Evolutionary conservation across 2,797 vertebrate species (phyloP).

Genomic region (Enteromius unitaeniatus): DNA sequence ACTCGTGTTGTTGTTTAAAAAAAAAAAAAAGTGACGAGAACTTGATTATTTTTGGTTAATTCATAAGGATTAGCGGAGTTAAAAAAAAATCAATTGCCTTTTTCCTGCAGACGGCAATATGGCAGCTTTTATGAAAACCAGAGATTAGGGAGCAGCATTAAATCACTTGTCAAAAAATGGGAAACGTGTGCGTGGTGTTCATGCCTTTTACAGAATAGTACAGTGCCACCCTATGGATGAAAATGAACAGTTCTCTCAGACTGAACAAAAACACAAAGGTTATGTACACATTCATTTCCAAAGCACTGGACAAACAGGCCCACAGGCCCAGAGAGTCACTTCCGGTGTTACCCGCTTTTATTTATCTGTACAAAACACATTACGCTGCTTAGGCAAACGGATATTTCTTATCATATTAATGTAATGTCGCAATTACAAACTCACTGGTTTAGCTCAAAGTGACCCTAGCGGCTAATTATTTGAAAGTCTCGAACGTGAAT

Average conservation of each 20-base stretch:
- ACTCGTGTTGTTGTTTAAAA: neutral
- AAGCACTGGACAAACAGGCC: neutral
- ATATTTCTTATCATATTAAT: neutral
- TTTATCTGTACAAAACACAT: neutral
- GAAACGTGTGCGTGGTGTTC: neutral
- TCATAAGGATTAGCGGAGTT: conserved; percentile 6
- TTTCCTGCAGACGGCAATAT: conserved; percentile 13
- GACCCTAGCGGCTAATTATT: neutral
- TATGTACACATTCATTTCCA: neutral
- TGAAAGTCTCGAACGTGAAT: neutral
- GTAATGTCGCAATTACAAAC: neutral
- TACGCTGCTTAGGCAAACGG: neutral
- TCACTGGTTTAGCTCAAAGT: neutral
- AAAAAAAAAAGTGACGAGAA: neutral
- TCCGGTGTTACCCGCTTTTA: neutral
- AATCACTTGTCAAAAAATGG: conserved; percentile 39
- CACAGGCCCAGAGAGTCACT: too few relatives aligned
- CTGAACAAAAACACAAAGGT: neutral
- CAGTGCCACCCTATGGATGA: conserved; percentile 39
- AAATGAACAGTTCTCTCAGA: neutral
- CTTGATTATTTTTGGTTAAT: conserved; percentile 21
- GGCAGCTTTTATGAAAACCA: conserved; percentile 20
- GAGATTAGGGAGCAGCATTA: conserved; percentile 29
- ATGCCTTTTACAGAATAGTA: conserved; percentile 7
- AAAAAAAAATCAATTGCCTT: conserved; percentile 31